Evolutionary conservation across 2,797 vertebrate species (phyloP).

Genomic region (Neosalanx taihuensis): DNA sequence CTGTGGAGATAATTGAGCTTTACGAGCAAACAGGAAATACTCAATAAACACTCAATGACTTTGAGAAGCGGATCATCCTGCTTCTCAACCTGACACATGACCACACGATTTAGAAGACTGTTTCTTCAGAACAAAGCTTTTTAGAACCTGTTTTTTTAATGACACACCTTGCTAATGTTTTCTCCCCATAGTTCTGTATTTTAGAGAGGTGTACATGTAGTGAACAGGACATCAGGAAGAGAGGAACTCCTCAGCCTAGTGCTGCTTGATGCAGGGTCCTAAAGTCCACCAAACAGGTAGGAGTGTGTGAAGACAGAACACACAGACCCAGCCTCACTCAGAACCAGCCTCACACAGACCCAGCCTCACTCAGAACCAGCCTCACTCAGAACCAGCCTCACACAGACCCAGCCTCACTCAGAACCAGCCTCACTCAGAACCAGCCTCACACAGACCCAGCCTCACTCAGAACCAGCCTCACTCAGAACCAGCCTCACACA

Average conservation of each 20-base stretch:
- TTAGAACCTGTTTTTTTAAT: conserved; percentile 28
- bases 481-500: no score
- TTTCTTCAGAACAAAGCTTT: conserved; percentile 15
- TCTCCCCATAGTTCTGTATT: conserved; percentile 41
- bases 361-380: no score
- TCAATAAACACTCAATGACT: background rate
- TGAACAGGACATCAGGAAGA: conserved; percentile 38
- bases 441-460: no score
- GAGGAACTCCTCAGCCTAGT: conserved; percentile 26
- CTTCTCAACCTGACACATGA: conserved; percentile 21
- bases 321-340: no score
- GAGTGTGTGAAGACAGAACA: background rate
- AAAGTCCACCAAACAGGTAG: background rate
- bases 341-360: no score
- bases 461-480: no score
- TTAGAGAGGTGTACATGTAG: conserved; percentile 35
- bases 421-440: no score
- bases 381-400: no score
- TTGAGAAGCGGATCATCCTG: conserved; percentile 12
- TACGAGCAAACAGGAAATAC: conserved; percentile 33
- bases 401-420: no score
- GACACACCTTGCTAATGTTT: conserved; percentile 24
- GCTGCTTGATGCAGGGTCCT: background rate
- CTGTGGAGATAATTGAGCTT: conserved; percentile 41
- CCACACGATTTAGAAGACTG: background rate